Base-by-base conservation (phyloP, 2,888 invertebrate species). In the Diabrotica balteata region DNA sequence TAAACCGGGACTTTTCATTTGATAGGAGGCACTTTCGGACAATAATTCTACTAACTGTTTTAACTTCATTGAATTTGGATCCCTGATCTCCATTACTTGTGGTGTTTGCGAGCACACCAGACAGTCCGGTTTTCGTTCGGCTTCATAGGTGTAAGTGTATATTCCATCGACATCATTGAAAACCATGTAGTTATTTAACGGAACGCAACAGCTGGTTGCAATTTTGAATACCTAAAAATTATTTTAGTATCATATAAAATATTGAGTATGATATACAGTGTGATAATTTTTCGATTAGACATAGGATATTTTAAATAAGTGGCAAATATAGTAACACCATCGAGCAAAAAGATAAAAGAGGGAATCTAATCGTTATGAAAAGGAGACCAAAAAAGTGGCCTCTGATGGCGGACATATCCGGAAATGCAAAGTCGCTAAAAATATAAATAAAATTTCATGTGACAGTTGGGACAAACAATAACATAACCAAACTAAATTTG, bases 81-180 rank as follows among this genome's bases (percentile, higher is more conserved):
- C 87, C 60, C 89, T 88, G 10, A 94, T 85, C 73, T 87, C 86
- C 67, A 94, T 85, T 11, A 87, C 84, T 69, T 89, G 88, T 0
- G 91, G 90, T 7, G 88, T 84, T 80, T 91, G 91, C 77, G 94
- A 92, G 80, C 98, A 99, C 0, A 93, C 95, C 59, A 97, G 85
- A 81, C 99, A 99, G 79, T 93, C 91, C 0, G 90, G 84, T 73
- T 93, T 94, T 77, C 88, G 93, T 80, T 97, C 97, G 0, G 97
- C 95, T 82, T 93, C 93, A 81, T 96, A 98, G 0, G 97, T 96
- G 80, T 96, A 97, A 0, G 96, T 94, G 81, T 98, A 98, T 47
- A 98, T 93, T 0, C 98, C 98, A 79, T 97, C 97, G 0, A 93
- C 88, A 86, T 98, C 95, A 81, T 97, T 98, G 79, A 99, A 93